These are phyloP conservation scores for Trichosurus vulpecula DNA, from an alignment of 2,797 vertebrate species.

Conservation along the genomic window DNA sequence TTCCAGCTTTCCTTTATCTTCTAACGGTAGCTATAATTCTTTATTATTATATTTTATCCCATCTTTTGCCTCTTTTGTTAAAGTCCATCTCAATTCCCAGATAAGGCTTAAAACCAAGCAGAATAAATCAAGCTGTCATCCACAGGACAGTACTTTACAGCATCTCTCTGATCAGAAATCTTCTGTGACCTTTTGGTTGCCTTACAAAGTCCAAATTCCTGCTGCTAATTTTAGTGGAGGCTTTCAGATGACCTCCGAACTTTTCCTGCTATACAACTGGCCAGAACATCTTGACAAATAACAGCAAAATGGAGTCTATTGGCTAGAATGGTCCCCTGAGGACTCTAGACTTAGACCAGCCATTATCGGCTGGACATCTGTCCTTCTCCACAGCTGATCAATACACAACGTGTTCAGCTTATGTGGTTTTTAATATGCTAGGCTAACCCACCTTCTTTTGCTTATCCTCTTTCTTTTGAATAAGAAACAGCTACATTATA, in stretches of 20 bases:
- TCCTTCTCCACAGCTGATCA: neutral
- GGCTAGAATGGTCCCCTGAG: neutral
- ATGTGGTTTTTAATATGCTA: neutral
- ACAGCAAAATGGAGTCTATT: neutral
- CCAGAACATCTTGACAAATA: neutral
- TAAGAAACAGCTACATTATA: neutral
- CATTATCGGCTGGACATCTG: neutral
- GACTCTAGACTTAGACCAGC: neutral
- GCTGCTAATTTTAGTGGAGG: neutral
- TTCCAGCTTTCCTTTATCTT: neutral
- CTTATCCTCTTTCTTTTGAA: neutral
- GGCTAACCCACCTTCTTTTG: neutral
- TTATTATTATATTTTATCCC: neutral
- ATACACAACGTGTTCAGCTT: neutral
- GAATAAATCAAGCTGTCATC: neutral
- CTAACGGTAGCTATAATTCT: neutral
- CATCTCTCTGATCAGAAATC: neutral
- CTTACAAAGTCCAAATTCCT: neutral
- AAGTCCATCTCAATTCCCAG: neutral
- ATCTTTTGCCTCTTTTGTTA: neutral
- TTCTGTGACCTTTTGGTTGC: neutral
- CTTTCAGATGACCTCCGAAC: neutral
- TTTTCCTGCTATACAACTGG: neutral
- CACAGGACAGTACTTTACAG: neutral
- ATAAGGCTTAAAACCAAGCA: neutral